These are phyloP conservation scores for Loriculus beryllinus DNA, from an alignment of 2,797 vertebrate species.

Conservation along the genomic window DNA sequence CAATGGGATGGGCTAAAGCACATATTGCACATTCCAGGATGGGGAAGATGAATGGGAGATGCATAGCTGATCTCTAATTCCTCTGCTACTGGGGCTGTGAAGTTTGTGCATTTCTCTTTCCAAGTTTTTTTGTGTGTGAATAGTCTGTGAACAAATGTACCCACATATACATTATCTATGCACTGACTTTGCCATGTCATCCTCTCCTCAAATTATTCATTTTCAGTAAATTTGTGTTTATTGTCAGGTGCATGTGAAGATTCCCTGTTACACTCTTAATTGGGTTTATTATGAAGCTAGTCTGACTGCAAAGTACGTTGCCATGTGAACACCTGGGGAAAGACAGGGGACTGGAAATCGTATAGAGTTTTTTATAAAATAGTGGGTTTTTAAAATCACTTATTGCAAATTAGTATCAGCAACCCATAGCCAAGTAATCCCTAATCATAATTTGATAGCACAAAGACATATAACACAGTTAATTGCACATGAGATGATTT, in stretches of 20 bases:
- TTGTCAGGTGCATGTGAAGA: neutral
- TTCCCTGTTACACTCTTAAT: neutral
- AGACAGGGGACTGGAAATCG: neutral
- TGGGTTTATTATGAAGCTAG: neutral
- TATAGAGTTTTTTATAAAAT: neutral
- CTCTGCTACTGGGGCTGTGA: neutral
- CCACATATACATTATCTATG: neutral
- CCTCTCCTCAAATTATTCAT: neutral
- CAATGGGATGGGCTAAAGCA: constrained; percentile 25
- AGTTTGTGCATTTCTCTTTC: neutral
- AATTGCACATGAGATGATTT: neutral
- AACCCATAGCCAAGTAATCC: neutral
- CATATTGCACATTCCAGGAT: constrained; percentile 37
- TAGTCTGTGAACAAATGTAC: neutral
- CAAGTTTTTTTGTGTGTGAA: neutral
- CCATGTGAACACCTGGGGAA: neutral
- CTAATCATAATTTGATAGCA: neutral
- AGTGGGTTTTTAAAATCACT: neutral
- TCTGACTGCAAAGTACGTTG: neutral
- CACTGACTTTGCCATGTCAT: neutral
- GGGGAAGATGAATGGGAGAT: constrained; percentile 9
- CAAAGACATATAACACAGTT: neutral
- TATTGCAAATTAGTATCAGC: neutral
- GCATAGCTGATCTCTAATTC: constrained; percentile 10
- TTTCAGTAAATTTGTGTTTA: neutral